Conservation (phyloP, 30 jellyfish, hydroid and myxozoan genomes). For the Morbakka virulenta region DNA sequence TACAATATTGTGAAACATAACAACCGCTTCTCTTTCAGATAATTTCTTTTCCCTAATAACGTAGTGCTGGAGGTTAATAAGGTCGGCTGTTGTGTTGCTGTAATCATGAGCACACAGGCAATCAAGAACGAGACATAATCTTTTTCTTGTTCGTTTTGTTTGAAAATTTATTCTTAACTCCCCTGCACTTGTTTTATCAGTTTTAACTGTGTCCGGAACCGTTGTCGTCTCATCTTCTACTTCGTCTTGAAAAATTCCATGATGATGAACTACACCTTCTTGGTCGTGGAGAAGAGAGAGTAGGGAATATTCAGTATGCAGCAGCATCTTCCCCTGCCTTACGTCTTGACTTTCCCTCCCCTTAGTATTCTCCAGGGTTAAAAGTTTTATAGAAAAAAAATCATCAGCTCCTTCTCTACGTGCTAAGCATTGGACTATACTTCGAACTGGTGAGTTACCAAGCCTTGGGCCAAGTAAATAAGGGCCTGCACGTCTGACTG, state of each 20-base stretch:
- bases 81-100: slow-evolving; percentile 71
- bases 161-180: neutral
- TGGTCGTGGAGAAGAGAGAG: slow-evolving; percentile 82
- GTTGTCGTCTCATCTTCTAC: slow-evolving; percentile 63
- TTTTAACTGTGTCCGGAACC: slow-evolving; percentile 36
- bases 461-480: slow-evolving; percentile 90
- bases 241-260: slow-evolving; percentile 93
- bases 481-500: slow-evolving; percentile 94
- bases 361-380: slow-evolving; percentile 53
- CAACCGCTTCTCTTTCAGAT: slow-evolving; percentile 87
- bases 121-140: slow-evolving; percentile 91
- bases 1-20: slow-evolving; percentile 74
- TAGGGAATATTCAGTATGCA: slow-evolving; percentile 89
- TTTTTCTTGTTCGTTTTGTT: slow-evolving; percentile 37
- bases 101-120: slow-evolving; percentile 90
- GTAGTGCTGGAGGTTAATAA: slow-evolving; percentile 82
- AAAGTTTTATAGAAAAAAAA: slow-evolving; percentile 70
- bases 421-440: slow-evolving; percentile 92
- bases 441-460: slow-evolving; percentile 87
- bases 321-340: slow-evolving; percentile 89
- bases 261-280: slow-evolving; percentile 91
- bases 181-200: neutral
- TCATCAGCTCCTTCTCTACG: slow-evolving; percentile 88
- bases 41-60: slow-evolving; percentile 87
- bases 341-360: slow-evolving; percentile 77